Evolutionary conservation across 1,140 invertebrate genomes (phyloP).

Genomic region (Drosophila navojoa): DNA sequence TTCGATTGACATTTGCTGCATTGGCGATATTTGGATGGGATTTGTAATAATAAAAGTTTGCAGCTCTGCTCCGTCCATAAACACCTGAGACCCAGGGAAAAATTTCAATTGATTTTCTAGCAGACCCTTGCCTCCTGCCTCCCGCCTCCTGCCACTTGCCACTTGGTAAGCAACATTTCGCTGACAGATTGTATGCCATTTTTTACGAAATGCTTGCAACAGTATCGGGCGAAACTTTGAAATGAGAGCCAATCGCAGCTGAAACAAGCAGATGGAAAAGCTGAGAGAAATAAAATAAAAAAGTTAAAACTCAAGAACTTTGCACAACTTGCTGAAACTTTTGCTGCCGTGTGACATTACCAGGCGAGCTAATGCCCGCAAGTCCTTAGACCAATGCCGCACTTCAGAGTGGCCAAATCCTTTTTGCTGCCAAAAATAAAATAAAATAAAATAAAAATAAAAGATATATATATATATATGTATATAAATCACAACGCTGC

Average conservation of each 20-base stretch:
- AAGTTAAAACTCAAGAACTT: constrained; percentile 61
- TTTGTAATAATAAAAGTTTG: constrained; percentile 73
- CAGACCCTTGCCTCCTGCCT: constrained; percentile 14
- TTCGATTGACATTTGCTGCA: constrained; percentile 50
- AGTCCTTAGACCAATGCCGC: constrained; percentile 23
- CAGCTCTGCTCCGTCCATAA: constrained; percentile 49
- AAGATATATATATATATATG: constrained; percentile 33
- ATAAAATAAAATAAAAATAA: too few species aligned
- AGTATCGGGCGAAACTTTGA: constrained; percentile 72
- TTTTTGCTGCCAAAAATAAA: constrained; percentile 39
- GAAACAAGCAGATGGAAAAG: constrained; percentile 74
- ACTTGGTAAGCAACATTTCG: constrained; percentile 55
- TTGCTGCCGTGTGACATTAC: constrained; percentile 73
- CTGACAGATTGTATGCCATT: constrained; percentile 81
- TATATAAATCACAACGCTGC: constrained; percentile 65
- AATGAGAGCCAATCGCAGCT: constrained; percentile 63
- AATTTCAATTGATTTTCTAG: constrained; percentile 78
- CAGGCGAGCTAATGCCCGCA: constrained; percentile 51
- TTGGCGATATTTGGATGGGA: constrained; percentile 39
- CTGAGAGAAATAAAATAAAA: constrained; percentile 28
- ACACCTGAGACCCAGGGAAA: constrained; percentile 73
- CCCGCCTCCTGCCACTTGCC: constrained; percentile 21
- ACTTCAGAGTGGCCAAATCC: constrained; percentile 59
- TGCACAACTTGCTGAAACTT: constrained; percentile 66
- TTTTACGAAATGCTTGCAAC: constrained; percentile 75